phyloP scores from a whole-genome alignment of 2,888 invertebrate genomes.

The Pseudanteris insignis region DNA sequence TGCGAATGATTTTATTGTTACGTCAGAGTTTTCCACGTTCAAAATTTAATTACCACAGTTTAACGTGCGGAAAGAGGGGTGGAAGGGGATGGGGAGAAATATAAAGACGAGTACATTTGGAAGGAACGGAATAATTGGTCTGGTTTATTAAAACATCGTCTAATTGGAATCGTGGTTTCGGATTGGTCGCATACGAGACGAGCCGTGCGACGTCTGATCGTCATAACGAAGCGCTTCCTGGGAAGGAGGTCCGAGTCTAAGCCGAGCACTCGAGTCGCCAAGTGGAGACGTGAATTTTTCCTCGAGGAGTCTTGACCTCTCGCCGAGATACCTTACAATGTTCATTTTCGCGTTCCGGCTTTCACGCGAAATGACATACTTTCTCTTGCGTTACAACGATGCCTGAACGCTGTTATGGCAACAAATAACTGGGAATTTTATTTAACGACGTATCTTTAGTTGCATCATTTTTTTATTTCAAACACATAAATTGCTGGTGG shows the following conservation, averaged over 20 bases:
- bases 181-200: constrained; percentile 43
- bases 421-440: too few species aligned
- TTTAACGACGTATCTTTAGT: too few species aligned
- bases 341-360: constrained; percentile 15
- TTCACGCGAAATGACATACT: constrained; percentile 16
- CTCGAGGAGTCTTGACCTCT: constrained; percentile 36
- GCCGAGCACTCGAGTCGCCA: constrained; percentile 33
- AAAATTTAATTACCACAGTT: too few species aligned
- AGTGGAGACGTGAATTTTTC: constrained; percentile 31
- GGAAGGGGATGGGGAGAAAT: too few species aligned
- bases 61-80: too few species aligned
- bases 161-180: constrained; percentile 31
- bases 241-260: constrained; percentile 48
- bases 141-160: constrained; percentile 15
- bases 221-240: constrained; percentile 63
- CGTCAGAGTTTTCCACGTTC: too few species aligned
- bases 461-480: too few species aligned
- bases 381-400: constrained; percentile 5
- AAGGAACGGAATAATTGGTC: too few species aligned
- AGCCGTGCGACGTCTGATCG: constrained; percentile 52
- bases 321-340: constrained; percentile 28
- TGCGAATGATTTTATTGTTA: too few species aligned
- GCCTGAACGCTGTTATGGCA: too few species aligned
- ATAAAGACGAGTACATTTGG: too few species aligned
- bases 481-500: too few species aligned